Percentiles rank a stretch among this genome's conserved stretches.
Conservation (phyloP, 2,113 vertebrate genomes). For the Lepus americanus region DNA sequence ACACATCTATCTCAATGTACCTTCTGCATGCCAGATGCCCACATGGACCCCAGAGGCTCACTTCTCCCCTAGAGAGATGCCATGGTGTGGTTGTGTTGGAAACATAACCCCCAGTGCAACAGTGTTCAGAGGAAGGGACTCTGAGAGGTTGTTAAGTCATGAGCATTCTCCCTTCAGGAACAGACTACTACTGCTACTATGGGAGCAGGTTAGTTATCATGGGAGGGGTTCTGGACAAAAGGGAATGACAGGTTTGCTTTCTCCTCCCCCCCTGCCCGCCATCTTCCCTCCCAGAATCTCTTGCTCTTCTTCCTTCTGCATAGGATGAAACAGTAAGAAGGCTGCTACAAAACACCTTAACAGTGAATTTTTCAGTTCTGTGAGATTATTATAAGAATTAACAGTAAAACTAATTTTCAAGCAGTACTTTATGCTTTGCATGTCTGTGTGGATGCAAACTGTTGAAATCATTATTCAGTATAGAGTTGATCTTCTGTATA, state of each 20-base stretch:
- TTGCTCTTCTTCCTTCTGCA: not conserved
- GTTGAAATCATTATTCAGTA: too few species aligned
- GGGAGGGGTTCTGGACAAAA: not conserved
- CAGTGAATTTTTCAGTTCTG: not conserved
- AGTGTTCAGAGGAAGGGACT: not conserved
- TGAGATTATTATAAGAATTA: not conserved
- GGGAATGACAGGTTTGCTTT: too few species aligned
- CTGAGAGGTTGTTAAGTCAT: not conserved
- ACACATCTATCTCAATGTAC: not conserved
- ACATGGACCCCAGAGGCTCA: not conserved
- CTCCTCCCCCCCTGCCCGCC: accelerated
- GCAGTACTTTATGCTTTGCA: too few species aligned
- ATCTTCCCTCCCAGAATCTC: not conserved
- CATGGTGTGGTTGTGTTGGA: not conserved
- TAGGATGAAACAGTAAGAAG: not conserved
- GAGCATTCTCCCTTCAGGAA: not conserved
- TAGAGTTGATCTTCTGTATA: too few species aligned
- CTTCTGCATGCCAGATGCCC: not conserved
- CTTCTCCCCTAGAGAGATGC: not conserved
- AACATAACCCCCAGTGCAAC: not conserved
- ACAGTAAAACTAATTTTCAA: too few species aligned
- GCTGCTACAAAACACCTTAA: not conserved
- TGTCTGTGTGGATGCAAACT: too few species aligned
- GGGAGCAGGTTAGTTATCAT: too few species aligned
- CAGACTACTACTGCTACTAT: not conserved